Evolutionary conservation across 1,140 invertebrate species (phyloP), one percentile per base, ranked within the genome.

Genomic region (Fopius arisanus): DNA sequence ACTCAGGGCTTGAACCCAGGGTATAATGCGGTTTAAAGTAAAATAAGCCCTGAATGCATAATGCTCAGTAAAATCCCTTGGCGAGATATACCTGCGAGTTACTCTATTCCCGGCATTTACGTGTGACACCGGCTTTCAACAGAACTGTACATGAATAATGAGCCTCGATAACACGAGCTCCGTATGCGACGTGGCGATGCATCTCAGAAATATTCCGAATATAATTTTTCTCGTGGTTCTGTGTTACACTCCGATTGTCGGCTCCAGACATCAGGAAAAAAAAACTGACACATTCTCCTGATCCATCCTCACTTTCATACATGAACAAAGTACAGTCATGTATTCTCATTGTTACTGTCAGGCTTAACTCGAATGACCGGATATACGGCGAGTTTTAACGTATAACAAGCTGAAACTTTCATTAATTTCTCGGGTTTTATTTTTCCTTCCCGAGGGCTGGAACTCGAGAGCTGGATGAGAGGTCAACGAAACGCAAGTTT

Each of bases 1-100:
- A 77, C 75, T 77, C 54, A 59, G 54, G 54, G 63, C 28, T n/a
- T 69, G 54, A 23, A 59, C 21, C 54, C 7, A 23, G 54, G 23
- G 19, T 26, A 28, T 59, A 26, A 1, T 14, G 26, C 14, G 54
- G 54, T n/a, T 59, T 59, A 59, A 59, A 59, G 54, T 59, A 59
- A 28, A 59, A 59, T 59, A 59, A 59, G 54, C 54, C 23, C 54
- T 12, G 54, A 59, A 59, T 28, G 54, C 54, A 28, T 59, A 59
- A 59, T 59, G 54, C 54, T 28, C 23, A 26, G 5, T 59, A 3
- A 59, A 59, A 59, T 59, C 54, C 54, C 26, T 59, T 23, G 21
- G 23, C 23, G 54, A 19, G 9, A 59, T 59, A 59, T 59, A 59
- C 26, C 10, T 14, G 9, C 54, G 54, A 28, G 54, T 23, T 59